Evolutionary conservation across 2,888 invertebrate genomes (phyloP).

Genomic region (Phaedon cochleariae): DNA sequence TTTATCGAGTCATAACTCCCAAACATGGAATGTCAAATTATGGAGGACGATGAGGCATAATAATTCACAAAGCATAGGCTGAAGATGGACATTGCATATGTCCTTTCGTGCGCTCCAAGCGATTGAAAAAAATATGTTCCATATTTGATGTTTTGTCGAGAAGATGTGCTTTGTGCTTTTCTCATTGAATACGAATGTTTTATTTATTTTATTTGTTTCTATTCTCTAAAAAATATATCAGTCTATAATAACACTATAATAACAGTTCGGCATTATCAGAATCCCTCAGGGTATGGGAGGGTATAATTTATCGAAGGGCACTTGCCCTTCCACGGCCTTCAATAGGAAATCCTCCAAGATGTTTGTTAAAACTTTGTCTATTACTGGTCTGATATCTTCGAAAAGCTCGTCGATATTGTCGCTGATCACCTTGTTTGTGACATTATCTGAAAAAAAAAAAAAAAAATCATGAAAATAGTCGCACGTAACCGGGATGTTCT

Average conservation of each 20-base stretch:
- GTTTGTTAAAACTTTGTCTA: slow-evolving; percentile 48
- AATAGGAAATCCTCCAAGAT: slow-evolving; percentile 48
- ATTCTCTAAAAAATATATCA: no score
- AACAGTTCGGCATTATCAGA: neutral
- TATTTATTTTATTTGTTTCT: no score
- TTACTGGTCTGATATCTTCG: slow-evolving; percentile 57
- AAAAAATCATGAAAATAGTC: neutral
- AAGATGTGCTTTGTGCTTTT: no score
- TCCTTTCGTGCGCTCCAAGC: no score
- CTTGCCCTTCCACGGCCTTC: slow-evolving; percentile 42
- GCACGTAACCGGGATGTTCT: neutral
- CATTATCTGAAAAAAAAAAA: slow-evolving; percentile 40
- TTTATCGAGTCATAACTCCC: no score
- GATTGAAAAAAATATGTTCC: no score
- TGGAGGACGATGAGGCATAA: no score
- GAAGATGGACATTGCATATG: no score
- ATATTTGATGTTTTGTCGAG: no score
- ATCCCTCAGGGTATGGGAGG: slow-evolving; percentile 32
- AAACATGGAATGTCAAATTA: no score
- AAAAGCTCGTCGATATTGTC: slow-evolving; percentile 57
- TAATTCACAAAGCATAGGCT: no score
- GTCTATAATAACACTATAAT: neutral
- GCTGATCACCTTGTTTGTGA: slow-evolving; percentile 57
- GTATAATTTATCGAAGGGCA: slow-evolving; percentile 50
- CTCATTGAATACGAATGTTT: no score